These are phyloP conservation scores for Barypeithes pellucidus DNA, from an alignment of 2,888 invertebrate genomes.

Conservation along the genomic window DNA sequence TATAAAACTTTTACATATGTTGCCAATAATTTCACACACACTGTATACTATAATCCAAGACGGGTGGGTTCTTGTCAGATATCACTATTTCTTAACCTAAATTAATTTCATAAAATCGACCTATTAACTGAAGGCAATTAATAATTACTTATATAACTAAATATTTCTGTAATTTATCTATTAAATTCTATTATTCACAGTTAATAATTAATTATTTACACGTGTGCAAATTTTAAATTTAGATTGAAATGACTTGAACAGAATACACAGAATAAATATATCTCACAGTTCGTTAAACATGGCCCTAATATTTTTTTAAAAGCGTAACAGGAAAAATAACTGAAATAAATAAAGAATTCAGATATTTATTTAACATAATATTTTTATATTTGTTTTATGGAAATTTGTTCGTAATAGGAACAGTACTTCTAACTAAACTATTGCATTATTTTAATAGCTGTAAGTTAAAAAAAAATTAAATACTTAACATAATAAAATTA, in stretches of 20 bases:
- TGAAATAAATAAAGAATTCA: background rate
- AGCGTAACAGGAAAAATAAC: background rate
- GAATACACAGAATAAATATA: background rate
- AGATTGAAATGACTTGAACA: background rate
- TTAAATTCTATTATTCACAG: too few species aligned
- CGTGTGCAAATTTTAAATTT: background rate
- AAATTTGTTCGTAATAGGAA: too few species aligned
- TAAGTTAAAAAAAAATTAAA: background rate
- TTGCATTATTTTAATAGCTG: too few species aligned
- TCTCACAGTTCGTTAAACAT: constrained; percentile 1
- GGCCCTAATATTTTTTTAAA: background rate
- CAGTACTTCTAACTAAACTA: too few species aligned
- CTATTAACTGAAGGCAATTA: too few species aligned
- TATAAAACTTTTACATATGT: too few species aligned
- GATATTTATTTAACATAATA: background rate
- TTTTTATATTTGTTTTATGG: background rate
- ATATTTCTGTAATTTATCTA: background rate
- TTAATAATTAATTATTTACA: too few species aligned
- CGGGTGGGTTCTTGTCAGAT: too few species aligned
- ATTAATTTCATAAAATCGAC: too few species aligned
- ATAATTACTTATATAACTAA: background rate
- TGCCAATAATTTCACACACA: too few species aligned
- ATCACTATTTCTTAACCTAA: too few species aligned
- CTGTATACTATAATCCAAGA: too few species aligned
- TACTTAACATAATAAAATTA: background rate